Evolutionary conservation across 2,888 invertebrate species (phyloP).

Genomic region (Syrista parreyssii): DNA sequence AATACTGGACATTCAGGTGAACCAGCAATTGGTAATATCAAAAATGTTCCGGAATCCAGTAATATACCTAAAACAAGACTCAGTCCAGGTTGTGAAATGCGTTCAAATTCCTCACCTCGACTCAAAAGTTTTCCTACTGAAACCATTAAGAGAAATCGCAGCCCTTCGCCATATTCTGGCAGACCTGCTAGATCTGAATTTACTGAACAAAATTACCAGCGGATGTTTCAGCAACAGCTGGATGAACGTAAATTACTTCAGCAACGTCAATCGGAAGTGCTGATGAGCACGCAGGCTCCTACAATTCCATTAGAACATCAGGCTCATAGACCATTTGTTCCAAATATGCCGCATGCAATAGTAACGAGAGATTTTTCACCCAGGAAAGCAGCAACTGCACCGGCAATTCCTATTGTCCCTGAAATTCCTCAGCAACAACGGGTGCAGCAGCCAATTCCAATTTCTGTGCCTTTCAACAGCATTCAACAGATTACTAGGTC

Average conservation of each 20-base stretch:
- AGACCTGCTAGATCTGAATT: background rate
- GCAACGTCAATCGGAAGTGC: too few species aligned
- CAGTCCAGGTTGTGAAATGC: slow-evolving; percentile 10
- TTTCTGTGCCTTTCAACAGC: too few species aligned
- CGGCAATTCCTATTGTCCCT: background rate
- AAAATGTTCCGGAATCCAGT: too few species aligned
- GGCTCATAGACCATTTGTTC: slow-evolving; percentile 40
- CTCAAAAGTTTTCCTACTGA: slow-evolving; percentile 53
- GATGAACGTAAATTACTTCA: too few species aligned
- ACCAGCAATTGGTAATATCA: too few species aligned
- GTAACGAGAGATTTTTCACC: background rate
- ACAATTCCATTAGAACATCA: too few species aligned
- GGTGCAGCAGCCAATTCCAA: background rate
- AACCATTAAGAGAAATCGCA: slow-evolving; percentile 37
- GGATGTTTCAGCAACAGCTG: background rate
- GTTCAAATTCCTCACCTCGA: slow-evolving; percentile 39
- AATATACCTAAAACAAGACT: slow-evolving; percentile 9
- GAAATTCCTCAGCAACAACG: background rate
- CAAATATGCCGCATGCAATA: slow-evolving; percentile 20
- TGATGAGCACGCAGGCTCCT: too few species aligned
- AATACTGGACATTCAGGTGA: too few species aligned
- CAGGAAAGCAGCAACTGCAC: slow-evolving; percentile 1
- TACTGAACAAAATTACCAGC: background rate
- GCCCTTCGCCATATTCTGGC: background rate
- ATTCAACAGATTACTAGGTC: background rate